A percentile compares a stretch with the other conserved stretches of the same genome.
Conservation (phyloP, 2,113 vertebrate species). For the Capricornis sumatraensis region DNA sequence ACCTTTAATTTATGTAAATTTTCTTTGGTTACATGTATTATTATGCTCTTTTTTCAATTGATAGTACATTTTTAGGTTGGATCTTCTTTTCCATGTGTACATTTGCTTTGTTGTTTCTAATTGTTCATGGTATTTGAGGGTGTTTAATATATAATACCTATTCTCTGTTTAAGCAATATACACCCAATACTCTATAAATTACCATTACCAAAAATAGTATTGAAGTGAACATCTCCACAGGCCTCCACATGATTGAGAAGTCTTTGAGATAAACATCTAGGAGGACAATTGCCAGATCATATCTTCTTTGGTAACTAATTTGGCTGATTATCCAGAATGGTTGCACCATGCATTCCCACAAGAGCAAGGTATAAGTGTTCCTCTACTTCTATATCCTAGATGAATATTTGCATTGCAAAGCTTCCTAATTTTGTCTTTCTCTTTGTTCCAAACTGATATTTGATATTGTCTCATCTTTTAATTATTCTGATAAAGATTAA, state of each 20-base stretch:
- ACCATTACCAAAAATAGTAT: neutral
- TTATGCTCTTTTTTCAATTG: neutral
- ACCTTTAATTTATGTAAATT: neutral
- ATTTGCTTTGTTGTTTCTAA: neutral
- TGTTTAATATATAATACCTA: neutral
- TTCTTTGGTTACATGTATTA: neutral
- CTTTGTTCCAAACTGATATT: neutral
- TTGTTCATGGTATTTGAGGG: neutral
- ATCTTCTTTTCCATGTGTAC: neutral
- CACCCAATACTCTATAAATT: neutral
- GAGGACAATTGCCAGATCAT: neutral
- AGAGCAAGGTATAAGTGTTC: neutral
- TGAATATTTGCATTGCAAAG: neutral
- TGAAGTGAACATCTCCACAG: neutral
- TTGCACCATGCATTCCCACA: neutral
- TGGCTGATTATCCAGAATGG: neutral
- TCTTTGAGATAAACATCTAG: neutral
- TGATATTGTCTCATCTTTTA: neutral
- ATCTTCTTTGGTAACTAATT: neutral
- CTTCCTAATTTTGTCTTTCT: neutral
- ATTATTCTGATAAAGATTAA: neutral
- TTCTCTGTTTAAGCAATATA: neutral
- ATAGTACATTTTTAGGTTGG: neutral
- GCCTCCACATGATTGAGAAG: neutral
- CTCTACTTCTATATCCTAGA: neutral